Percentiles rank a stretch among this genome's conserved stretches.
Evolutionary conservation across 1,140 invertebrate species (phyloP).

Genomic region (Drosophila trapezifrons): DNA sequence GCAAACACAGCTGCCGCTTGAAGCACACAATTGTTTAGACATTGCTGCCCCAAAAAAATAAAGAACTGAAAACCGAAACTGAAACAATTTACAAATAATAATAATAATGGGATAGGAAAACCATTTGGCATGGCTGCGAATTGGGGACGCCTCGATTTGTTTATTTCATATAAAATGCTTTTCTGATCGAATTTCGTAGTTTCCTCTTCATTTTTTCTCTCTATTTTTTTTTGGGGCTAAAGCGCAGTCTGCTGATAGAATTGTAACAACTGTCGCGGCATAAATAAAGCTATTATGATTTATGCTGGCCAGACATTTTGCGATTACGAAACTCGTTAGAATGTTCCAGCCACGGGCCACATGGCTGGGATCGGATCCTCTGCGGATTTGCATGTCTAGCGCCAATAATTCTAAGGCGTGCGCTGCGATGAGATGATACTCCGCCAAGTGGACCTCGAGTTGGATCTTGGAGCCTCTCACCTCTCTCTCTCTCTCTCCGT

Average conservation of each 20-base stretch:
- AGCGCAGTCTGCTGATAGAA: conserved; percentile 65
- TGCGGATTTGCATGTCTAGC: conserved; percentile 80
- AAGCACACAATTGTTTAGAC: conserved; percentile 63
- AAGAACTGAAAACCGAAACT: conserved; percentile 23
- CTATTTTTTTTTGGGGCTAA: conserved; percentile 30
- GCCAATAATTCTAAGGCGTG: conserved; percentile 80
- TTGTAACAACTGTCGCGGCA: conserved; percentile 81
- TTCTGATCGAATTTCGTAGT: conserved; percentile 23
- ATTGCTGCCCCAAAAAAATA: conserved; percentile 29
- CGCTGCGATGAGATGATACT: conserved; percentile 63
- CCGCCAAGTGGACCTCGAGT: conserved; percentile 57
- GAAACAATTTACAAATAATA: conserved; percentile 63
- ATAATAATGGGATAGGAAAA: conserved; percentile 34
- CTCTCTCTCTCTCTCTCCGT: not conserved
- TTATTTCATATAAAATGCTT: conserved; percentile 49
- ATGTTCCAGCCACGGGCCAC: conserved; percentile 18
- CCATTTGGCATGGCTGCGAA: conserved; percentile 57
- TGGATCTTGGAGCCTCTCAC: conserved; percentile 36
- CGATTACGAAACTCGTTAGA: conserved; percentile 72
- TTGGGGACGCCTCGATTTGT: conserved; percentile 71
- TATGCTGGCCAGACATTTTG: conserved; percentile 66
- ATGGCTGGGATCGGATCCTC: conserved; percentile 8
- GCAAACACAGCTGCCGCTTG: conserved; percentile 68
- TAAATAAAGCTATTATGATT: conserved; percentile 81
- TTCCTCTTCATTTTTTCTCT: conserved; percentile 6